Conservation (phyloP, 64 coral and sea anemone genomes). For the Hydrozoanthus tunicans region DNA sequence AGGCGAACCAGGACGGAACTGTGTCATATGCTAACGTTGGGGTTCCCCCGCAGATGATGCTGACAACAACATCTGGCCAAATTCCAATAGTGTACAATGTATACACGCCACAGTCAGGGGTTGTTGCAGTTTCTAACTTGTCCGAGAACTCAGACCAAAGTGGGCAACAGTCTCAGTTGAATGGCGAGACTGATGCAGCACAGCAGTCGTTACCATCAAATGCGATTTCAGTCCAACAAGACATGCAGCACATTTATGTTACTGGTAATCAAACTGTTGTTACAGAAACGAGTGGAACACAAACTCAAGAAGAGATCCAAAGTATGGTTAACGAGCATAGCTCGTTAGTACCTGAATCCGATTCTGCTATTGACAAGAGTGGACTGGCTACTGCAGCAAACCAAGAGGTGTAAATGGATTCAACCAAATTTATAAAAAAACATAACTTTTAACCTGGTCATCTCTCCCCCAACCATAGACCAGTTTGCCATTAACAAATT, state of each 20-base stretch:
- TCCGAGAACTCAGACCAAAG: conserved; percentile 55
- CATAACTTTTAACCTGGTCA: too few species aligned
- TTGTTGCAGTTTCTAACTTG: conserved; percentile 78
- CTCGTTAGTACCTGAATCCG: conserved; percentile 53
- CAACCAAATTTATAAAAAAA: too few species aligned
- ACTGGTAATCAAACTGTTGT: conserved; percentile 64
- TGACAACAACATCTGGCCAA: conserved; percentile 83
- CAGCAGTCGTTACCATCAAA: conserved; percentile 69
- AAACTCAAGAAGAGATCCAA: conserved; percentile 89
- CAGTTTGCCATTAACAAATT: too few species aligned
- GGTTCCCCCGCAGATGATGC: conserved; percentile 88
- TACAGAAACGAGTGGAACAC: conserved; percentile 88
- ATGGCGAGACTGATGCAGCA: conserved; percentile 60
- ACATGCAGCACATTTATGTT: conserved; percentile 79
- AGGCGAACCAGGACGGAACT: conserved; percentile 82
- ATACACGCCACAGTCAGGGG: conserved; percentile 75
- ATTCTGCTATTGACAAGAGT: conserved; percentile 75
- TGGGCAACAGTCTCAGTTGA: conserved; percentile 63
- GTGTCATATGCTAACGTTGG: conserved; percentile 82
- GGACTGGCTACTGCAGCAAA: conserved; percentile 54
- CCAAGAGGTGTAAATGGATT: conserved; percentile 48
- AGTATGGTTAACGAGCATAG: conserved; percentile 78
- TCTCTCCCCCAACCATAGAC: too few species aligned
- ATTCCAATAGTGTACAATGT: conserved; percentile 92
- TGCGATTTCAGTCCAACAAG: conserved; percentile 74